Base-by-base conservation (phyloP, 2,888 invertebrate genomes). In the Dasypolia templi region DNA sequence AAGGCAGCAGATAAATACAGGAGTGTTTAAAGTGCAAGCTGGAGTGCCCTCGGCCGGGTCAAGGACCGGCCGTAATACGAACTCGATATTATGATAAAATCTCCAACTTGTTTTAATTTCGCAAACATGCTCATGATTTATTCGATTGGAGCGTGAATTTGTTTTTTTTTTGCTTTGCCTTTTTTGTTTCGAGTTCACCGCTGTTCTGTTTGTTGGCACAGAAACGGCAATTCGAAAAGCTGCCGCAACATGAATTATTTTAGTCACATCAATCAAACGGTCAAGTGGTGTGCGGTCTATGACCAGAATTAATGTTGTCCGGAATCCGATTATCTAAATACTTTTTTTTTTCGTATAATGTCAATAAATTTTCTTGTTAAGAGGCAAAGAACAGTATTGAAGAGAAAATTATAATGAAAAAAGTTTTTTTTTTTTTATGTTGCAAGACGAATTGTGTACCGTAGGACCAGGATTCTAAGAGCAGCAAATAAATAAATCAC, bases 41-140 rank as follows among this genome's bases (percentile, higher is more conserved):
- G 84, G 83, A 89, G 86, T 74, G 82, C 78, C 75, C 75, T 79
- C 81, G 68, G 63, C 58, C 75, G 75, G 87, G 88, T 85, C 86
- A 87, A 89, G 88, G 86, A 87, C 85, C 85, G 35, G 69, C 69
- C 72, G 72, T 69, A 55, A 77, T 67, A 42, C 59, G 77, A 69
- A 62, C 79, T 80, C 71, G 56, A 56, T 39, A 70, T 72, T 63
- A 65, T 72, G 68, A 79, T 79, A 74, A 72, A 80, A 84, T 83
- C 80, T 70, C 77, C 76, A 82, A 84, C 79, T 70, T 72, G 65
- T 75, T 82, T 73, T 75, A 79, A 80, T 83, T 70, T 81, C 73
- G 75, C 74, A 75, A 81, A 78, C 75, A 75, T 76, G 77, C 53
- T 68, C 72, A 76, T 86, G 72, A 86, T 83, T 81, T 72, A 75